Base-by-base conservation (phyloP, 2,888 invertebrate genomes). In the Tricholauxania praeusta region DNA sequence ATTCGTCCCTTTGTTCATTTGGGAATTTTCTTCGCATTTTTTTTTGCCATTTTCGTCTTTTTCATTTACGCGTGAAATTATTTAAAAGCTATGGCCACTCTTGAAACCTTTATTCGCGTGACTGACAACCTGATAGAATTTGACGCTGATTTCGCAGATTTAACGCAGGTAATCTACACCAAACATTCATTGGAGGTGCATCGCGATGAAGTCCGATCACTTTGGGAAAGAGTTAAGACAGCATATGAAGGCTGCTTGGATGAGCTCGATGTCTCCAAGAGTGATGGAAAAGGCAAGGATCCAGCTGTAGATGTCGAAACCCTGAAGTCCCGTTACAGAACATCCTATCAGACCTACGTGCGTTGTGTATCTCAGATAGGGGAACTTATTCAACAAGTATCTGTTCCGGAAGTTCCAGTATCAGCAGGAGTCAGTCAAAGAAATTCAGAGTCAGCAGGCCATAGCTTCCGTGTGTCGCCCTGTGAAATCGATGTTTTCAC, bases 81-180 rank as follows among this genome's bases (percentile, higher is more conserved):
- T 22, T 22, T 22, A 22, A 22, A 22, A 22, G 22, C 22, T 22
- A 22, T 57, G 57, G 19, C 57, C 12, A 10, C 22, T n/a, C 57
- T 57, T n/a, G 57, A n/a, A 2, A 19, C 57, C 7, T 57, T 57
- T 17, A 57, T 22, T 22, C 5, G 22, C 3, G 7, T 57, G 12
- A 57, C 57, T 12, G 57, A 19, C 12, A 19, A 57, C 19, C 57
- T 57, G 19, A 22, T 57, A 10, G 57, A 57, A 57, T 57, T 57
- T 19, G 57, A 57, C 5, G 19, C 17, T 8, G 57, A 57, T 7
- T 57, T 57, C 7, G 17, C 14, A 1, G 19, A 19, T 57, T 17
- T 19, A 4, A 6, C 57, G 10, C 1, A 3, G 3, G 5, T 2
- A 3, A 19, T 1, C 22, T 22, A 57, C 22, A 17, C 57, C 8